Percentiles rank a stretch among this genome's conserved stretches.
Evolutionary conservation across 2,888 invertebrate genomes (phyloP).

Genomic region (Erebia epiphron): DNA sequence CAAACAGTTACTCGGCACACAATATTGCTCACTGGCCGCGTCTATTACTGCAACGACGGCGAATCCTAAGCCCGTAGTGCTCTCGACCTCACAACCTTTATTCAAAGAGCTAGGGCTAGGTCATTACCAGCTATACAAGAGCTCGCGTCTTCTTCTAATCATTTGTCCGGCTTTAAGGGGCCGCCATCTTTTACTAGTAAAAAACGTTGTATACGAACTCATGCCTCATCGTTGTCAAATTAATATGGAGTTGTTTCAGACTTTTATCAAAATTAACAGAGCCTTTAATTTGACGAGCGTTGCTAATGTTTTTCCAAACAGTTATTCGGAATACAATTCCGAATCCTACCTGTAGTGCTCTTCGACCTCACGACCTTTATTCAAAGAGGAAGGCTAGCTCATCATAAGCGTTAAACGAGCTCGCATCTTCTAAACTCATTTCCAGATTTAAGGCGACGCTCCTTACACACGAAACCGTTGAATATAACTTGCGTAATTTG

Average conservation of each 20-base stretch:
- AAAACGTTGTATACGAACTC: no score
- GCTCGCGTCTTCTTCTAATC: conserved; percentile 42
- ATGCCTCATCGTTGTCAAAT: no score
- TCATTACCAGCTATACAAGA: conserved; percentile 54
- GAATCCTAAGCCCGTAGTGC: conserved; percentile 67
- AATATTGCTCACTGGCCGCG: conserved; percentile 44
- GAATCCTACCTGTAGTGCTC: conserved; percentile 67
- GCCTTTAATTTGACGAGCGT: conserved; percentile 70
- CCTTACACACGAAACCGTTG: no score
- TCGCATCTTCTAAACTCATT: conserved; percentile 28
- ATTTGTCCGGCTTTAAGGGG: conserved; percentile 32
- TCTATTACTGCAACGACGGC: conserved; percentile 56
- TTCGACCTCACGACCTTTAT: conserved; percentile 78
- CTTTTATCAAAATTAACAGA: no score
- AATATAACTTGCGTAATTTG: no score
- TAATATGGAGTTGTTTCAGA: no score
- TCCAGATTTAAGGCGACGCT: no score
- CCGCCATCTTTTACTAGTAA: no score
- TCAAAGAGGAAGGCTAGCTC: conserved; percentile 60
- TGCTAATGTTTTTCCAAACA: conserved; percentile 72
- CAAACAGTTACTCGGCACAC: conserved; percentile 68
- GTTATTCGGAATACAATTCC: conserved; percentile 61
- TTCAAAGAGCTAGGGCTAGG: conserved; percentile 62
- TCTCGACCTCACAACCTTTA: conserved; percentile 78
- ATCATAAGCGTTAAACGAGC: conserved; percentile 55